A percentile compares a stretch with the other conserved stretches of the same genome.
Evolutionary conservation across 1,140 invertebrate genomes (phyloP).

Genomic region (Drosophila subpulchrella): DNA sequence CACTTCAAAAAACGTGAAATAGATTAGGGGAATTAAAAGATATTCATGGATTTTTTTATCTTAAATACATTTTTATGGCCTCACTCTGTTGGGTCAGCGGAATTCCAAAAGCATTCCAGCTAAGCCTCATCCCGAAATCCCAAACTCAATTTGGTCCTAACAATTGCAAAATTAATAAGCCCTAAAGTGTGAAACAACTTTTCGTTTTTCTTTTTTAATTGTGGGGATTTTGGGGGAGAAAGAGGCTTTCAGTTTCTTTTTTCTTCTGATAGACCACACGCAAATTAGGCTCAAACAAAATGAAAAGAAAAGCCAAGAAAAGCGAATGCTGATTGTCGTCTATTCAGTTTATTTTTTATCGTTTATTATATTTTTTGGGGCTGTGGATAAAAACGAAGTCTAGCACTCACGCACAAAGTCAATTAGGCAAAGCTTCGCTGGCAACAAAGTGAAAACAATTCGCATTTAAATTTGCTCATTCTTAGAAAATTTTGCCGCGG

Average conservation of each 20-base stretch:
- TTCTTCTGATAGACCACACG: conserved; percentile 63
- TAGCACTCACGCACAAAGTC: conserved; percentile 57
- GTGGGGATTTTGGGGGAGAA: conserved; percentile 22
- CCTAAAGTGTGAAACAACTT: conserved; percentile 54
- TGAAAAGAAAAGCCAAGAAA: conserved; percentile 57
- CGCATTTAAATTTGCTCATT: conserved; percentile 79
- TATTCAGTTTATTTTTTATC: conserved; percentile 66
- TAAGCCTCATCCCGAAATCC: conserved; percentile 5
- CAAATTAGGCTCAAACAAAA: conserved; percentile 74
- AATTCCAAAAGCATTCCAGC: conserved; percentile 2
- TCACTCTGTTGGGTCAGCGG: conserved; percentile 5
- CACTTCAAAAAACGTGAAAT: background rate
- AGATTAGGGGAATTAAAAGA: background rate
- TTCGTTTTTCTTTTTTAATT: conserved; percentile 52
- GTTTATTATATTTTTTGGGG: conserved; percentile 30
- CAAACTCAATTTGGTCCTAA: conserved; percentile 19
- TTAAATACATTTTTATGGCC: background rate
- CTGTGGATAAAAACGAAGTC: conserved; percentile 15
- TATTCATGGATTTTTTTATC: background rate
- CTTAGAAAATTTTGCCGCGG: conserved; percentile 58
- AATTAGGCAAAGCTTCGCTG: conserved; percentile 75
- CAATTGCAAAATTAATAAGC: conserved; percentile 73
- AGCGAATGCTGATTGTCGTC: conserved; percentile 73
- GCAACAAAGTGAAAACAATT: conserved; percentile 81
- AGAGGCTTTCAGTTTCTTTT: conserved; percentile 6